Base-by-base conservation (phyloP, 1,140 invertebrate genomes). In the Nephila pilipes region DNA sequence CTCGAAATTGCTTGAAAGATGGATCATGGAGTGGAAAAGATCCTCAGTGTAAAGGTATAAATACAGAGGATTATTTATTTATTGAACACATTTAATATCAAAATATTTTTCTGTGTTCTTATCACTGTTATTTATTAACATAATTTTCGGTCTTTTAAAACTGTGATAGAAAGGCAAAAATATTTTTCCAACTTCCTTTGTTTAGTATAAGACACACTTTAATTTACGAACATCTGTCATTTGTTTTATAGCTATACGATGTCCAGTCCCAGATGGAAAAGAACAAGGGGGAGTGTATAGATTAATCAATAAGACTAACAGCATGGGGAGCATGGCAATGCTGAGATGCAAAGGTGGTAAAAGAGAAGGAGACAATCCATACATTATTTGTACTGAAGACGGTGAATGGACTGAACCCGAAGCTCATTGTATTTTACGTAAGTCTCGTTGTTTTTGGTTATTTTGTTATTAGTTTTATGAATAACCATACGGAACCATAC, bases 341-440 rank as follows among this genome's bases (percentile, higher is more conserved):
- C 20, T 93, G 57, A 81, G 79, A 65, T 93, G 92, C 38, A 88
- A 65, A 88, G 54, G 65, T 22, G 79, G 79, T 3, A 93, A 93
- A 69, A 46, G 22, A 54, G 92, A 89, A 60, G 92, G 92, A 4
- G 87, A 93, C 22, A 93, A 93, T 55, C 85, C 79, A 12, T 89
- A 93, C 18, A 93, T 93, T 36, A 38, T 36, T 32, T 93, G 92
- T 36, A 93, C 85, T 63, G 87, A 93, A 65, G 85, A 89, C 16
- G 92, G 87, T 4, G 29, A 54, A 29, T 93, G 92, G 92, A 93
- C 85, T 0, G 20, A 60, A 81, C 22, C 92, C 1, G 79, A 93
- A 81, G 92, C 92, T 55, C 57, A 55, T 2, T 93, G 92, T 38
- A 10, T 89, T 54, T 46, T 89, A 57, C 85, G 92, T 93, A 93